Conservation (phyloP, 2,888 invertebrate species). For the Parapristionchus giblindavisi region DNA sequence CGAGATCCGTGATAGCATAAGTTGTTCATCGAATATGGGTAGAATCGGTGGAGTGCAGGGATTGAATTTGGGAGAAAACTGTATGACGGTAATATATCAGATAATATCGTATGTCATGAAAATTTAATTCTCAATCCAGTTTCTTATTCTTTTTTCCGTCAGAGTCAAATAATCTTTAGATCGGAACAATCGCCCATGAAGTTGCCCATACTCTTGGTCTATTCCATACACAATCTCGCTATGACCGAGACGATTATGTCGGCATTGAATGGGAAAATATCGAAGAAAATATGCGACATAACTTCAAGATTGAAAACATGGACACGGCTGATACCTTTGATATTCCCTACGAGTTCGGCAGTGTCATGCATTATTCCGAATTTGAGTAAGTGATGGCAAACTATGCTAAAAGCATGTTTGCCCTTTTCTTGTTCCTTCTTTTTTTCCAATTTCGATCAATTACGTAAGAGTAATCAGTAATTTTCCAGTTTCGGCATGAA, state of each 20-base stretch:
- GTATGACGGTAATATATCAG: conserved; percentile 29
- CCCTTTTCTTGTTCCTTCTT: neutral
- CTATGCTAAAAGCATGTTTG: neutral
- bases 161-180: neutral
- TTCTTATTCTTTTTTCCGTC: neutral
- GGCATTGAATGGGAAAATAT: conserved; percentile 18
- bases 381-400: neutral
- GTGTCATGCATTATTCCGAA: conserved; percentile 27
- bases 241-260: conserved; percentile 14
- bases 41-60: conserved; percentile 12
- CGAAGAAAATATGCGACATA: conserved; percentile 10
- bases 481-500: conserved; percentile 25
- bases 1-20: conserved; percentile 1
- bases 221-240: conserved; percentile 19
- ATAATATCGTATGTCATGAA: too few species aligned
- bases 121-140: too few species aligned
- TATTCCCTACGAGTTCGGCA: conserved; percentile 30
- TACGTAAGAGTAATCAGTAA: neutral
- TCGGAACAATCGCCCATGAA: conserved; percentile 26
- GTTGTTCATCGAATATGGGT: conserved; percentile 7
- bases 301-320: conserved; percentile 5
- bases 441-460: neutral
- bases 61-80: conserved; percentile 5
- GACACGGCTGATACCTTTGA: neutral
- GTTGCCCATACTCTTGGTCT: conserved; percentile 15